Evolutionary conservation across 2,797 vertebrate species (phyloP).

Genomic region (Silurus aristotelis): DNA sequence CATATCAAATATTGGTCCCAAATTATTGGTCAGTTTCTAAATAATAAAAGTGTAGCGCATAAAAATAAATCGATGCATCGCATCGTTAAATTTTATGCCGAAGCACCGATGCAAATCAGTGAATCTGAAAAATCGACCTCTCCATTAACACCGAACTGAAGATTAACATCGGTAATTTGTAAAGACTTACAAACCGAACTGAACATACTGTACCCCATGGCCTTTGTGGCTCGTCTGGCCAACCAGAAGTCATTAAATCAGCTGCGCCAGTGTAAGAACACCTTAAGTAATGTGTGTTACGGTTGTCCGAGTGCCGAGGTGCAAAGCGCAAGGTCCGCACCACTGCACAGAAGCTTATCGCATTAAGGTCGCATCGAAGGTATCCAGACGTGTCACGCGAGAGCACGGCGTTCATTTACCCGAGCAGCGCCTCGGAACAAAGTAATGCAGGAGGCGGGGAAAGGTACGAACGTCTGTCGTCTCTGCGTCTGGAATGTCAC

Average conservation of each 20-base stretch:
- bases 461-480: conserved; percentile 35
- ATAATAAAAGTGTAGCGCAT: too few relatives aligned
- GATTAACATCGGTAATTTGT: too few relatives aligned
- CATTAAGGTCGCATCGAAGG: conserved; percentile 57
- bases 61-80: too few relatives aligned
- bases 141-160: too few relatives aligned
- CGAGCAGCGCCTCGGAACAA: conserved; percentile 42
- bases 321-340: conserved; percentile 63
- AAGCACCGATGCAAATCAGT: too few relatives aligned
- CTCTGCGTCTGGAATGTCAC: conserved; percentile 5
- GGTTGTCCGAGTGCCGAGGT: conserved; percentile 24
- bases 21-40: too few relatives aligned
- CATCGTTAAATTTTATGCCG: too few relatives aligned
- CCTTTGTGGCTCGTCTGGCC: neutral
- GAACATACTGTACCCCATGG: neutral
- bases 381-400: conserved; percentile 56
- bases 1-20: too few relatives aligned
- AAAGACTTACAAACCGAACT: neutral
- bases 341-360: conserved; percentile 61
- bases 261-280: conserved; percentile 17
- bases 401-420: conserved; percentile 42
- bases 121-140: too few relatives aligned
- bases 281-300: conserved; percentile 30
- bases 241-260: conserved; percentile 31
- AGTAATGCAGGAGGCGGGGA: conserved; percentile 30